Conservation (phyloP, 2,888 invertebrate species). For the Lumbricus terrestris region DNA sequence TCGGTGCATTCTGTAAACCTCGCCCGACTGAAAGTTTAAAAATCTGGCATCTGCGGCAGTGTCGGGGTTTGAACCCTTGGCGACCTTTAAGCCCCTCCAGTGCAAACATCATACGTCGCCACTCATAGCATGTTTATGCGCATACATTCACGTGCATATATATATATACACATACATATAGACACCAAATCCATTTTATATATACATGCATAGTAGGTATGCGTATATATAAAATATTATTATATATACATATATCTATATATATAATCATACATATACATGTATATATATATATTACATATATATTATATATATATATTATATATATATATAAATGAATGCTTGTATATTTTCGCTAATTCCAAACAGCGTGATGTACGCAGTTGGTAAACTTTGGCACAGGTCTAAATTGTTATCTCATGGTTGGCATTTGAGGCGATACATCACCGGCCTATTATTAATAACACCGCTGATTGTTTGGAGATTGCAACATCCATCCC, state of each 20-base stretch:
- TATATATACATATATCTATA: no score
- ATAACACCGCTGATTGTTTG: background rate
- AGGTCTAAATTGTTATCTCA: background rate
- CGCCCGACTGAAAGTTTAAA: background rate
- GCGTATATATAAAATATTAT: no score
- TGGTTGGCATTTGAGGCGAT: background rate
- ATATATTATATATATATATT: no score
- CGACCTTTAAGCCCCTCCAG: conserved; percentile 3
- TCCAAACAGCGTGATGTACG: conserved; percentile 3
- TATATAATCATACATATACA: background rate
- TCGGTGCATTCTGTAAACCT: background rate
- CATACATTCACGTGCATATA: background rate
- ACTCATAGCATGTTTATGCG: background rate
- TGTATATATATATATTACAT: background rate
- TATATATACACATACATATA: no score
- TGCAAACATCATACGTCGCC: background rate
- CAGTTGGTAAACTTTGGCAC: conserved; percentile 3
- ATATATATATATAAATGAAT: background rate
- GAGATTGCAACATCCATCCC: background rate
- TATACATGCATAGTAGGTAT: no score
- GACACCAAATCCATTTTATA: no score
- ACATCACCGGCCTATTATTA: background rate
- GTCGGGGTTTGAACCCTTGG: background rate
- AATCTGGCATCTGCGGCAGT: background rate
- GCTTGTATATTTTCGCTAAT: background rate